Evolutionary conservation across 1,140 invertebrate genomes (phyloP).

Genomic region (Camponotus floridanus): DNA sequence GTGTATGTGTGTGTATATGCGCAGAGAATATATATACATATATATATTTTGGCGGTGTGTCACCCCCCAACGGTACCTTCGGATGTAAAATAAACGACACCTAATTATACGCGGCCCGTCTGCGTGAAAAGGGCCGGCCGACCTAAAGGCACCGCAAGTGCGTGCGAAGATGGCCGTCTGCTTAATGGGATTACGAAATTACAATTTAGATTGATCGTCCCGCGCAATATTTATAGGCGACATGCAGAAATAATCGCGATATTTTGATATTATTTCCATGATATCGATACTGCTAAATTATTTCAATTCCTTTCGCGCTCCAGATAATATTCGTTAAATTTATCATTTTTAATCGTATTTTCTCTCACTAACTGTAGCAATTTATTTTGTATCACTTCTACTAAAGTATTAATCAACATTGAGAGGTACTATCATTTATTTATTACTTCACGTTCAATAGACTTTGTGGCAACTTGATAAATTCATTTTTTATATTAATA

Average conservation of each 20-base stretch:
- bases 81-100: slow-evolving; percentile 84
- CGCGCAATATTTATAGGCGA: slow-evolving; percentile 57
- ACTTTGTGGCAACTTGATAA: neutral
- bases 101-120: slow-evolving; percentile 84
- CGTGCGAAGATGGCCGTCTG: slow-evolving; percentile 74
- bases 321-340: slow-evolving; percentile 42
- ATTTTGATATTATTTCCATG: slow-evolving; percentile 32
- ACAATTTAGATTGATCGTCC: slow-evolving; percentile 81
- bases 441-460: neutral
- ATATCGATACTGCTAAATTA: slow-evolving; percentile 9
- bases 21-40: too few relatives aligned
- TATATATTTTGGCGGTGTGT: slow-evolving; percentile 45
- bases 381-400: neutral
- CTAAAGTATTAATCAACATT: neutral
- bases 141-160: slow-evolving; percentile 77
- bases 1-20: neutral
- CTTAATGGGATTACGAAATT: slow-evolving; percentile 81
- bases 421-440: neutral
- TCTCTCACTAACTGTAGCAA: slow-evolving; percentile 25
- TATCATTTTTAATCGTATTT: slow-evolving; percentile 25
- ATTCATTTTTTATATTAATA: neutral
- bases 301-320: neutral
- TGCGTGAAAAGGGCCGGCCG: slow-evolving; percentile 69
- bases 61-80: slow-evolving; percentile 65
- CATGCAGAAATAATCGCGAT: slow-evolving; percentile 1